These are phyloP conservation scores for Oxygymnocypris stewartii DNA, from an alignment of 2,113 vertebrate species.

Conservation along the genomic window DNA sequence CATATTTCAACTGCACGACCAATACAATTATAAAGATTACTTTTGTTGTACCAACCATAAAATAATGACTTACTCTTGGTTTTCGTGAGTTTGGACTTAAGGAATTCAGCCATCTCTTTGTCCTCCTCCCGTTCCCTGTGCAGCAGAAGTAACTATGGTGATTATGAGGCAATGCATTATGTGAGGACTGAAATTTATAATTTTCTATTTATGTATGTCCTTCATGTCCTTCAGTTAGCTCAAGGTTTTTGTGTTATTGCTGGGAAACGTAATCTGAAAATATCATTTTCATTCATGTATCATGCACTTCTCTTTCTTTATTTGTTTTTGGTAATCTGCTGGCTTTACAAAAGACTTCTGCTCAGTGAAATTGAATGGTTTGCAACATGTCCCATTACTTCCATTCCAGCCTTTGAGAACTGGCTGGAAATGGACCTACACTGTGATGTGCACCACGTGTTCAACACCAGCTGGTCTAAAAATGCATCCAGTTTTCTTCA, in stretches of 20 bases:
- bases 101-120: conserved; percentile 86
- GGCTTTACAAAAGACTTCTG: not conserved
- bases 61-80: conserved; percentile 73
- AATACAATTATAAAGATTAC: not conserved
- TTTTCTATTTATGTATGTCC: not conserved
- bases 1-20: not conserved
- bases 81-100: conserved; percentile 80
- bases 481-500: not conserved
- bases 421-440: not conserved
- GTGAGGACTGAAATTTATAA: not conserved
- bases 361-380: not conserved
- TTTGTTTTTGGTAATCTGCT: not conserved
- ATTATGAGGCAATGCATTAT: not conserved
- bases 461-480: conserved; percentile 10
- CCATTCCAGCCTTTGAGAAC: not conserved
- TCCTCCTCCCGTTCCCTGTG: conserved; percentile 87
- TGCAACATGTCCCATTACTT: not conserved
- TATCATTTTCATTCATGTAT: not conserved
- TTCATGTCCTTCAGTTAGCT: conserved; percentile 6
- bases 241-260: not conserved
- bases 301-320: not conserved
- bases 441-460: not conserved
- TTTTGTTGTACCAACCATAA: not conserved
- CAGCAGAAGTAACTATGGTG: conserved; percentile 29
- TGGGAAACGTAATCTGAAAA: not conserved